These are phyloP conservation scores for Anolis sagrei DNA, from an alignment of 2,113 vertebrate genomes.

Conservation along the genomic window DNA sequence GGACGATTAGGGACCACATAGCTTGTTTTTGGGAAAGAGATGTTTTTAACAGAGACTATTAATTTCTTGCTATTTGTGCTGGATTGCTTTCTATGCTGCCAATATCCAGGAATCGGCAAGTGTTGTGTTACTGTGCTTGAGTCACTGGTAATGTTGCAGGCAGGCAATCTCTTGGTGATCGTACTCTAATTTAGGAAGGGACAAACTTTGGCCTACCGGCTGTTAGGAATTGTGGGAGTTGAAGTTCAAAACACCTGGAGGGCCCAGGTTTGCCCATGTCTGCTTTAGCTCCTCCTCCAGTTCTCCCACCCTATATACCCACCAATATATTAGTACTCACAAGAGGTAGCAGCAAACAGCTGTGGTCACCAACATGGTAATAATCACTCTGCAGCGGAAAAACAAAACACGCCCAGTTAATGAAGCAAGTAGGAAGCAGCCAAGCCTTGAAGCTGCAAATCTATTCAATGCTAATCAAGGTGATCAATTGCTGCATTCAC, in stretches of 20 bases:
- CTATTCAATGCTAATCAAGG: too few species aligned
- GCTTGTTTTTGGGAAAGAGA: not conserved
- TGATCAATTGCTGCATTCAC: too few species aligned
- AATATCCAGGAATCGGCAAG: not conserved
- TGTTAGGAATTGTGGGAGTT: too few species aligned
- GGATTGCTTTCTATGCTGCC: not conserved
- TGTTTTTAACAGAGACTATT: too few species aligned
- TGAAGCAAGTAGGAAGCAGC: too few species aligned
- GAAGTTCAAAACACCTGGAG: too few species aligned
- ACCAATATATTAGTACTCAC: conserved; percentile 79
- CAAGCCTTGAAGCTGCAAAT: too few species aligned
- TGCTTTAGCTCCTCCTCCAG: not conserved
- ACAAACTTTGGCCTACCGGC: too few species aligned
- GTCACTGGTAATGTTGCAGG: not conserved
- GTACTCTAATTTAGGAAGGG: too few species aligned
- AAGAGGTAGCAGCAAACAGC: conserved; percentile 97
- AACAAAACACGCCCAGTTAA: conserved; percentile 2
- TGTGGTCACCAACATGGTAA: conserved; percentile 94
- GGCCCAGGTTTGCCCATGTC: too few species aligned
- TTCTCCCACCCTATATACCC: too few species aligned
- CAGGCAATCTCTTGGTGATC: not conserved
- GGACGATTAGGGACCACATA: not conserved
- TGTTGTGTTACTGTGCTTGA: not conserved
- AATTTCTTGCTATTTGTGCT: too few species aligned
- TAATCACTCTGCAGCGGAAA: conserved; percentile 86